Conservation (phyloP, 2,888 invertebrate species). For the Trichopria drosophilae region DNA sequence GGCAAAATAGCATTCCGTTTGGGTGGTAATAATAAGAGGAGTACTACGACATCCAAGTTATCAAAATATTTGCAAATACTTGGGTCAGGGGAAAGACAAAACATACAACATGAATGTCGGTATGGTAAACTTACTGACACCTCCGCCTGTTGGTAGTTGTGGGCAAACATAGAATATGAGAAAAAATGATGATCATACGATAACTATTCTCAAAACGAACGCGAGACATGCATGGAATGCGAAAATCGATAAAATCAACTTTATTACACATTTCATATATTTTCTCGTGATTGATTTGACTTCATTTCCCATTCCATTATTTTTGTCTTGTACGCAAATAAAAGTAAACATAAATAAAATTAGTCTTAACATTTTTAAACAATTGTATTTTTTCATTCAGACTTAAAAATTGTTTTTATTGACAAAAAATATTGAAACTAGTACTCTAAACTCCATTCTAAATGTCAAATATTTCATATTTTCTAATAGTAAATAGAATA, state of each 20-base stretch:
- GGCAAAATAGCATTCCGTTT: conserved; percentile 5
- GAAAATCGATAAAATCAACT: conserved; percentile 18
- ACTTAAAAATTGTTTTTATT: too few species aligned
- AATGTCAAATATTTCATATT: too few species aligned
- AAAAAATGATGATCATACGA: conserved; percentile 43
- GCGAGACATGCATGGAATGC: conserved; percentile 24
- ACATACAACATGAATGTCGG: conserved; percentile 30
- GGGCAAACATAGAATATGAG: conserved; percentile 48
- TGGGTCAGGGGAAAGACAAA: conserved; percentile 19
- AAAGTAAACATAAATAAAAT: too few species aligned
- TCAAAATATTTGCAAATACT: conserved; percentile 19
- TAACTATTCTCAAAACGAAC: conserved; percentile 24
- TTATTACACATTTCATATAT: too few species aligned
- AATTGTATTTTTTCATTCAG: too few species aligned
- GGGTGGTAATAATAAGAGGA: conserved; percentile 14
- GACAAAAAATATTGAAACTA: too few species aligned
- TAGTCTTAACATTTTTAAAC: too few species aligned
- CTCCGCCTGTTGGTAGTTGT: conserved; percentile 51
- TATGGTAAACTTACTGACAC: conserved; percentile 52
- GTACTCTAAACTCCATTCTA: too few species aligned
- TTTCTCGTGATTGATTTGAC: too few species aligned
- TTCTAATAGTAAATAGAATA: too few species aligned
- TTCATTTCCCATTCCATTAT: not conserved
- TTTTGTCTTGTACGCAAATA: too few species aligned
- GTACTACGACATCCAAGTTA: conserved; percentile 21